Evolutionary conservation across 2,113 vertebrate species (phyloP).

Genomic region (Neogobius melanostomus): DNA sequence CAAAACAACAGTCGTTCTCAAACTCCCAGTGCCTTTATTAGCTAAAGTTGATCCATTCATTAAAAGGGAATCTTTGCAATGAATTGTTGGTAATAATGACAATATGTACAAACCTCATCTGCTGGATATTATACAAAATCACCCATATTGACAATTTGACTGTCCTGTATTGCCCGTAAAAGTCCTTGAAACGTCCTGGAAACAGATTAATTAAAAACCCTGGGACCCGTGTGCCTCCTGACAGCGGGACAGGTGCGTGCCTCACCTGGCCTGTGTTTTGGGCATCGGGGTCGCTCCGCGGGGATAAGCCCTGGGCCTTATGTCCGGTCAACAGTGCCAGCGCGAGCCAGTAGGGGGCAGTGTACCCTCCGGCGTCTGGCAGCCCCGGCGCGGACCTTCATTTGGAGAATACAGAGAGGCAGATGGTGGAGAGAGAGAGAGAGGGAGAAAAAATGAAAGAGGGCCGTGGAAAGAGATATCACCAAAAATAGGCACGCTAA

Average conservation of each 20-base stretch:
- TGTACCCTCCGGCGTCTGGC: conserved; percentile 59
- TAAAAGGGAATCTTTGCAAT: too few species aligned
- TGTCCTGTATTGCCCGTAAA: not conserved
- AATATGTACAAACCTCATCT: too few species aligned
- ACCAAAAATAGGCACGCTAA: not conserved
- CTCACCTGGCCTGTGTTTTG: conserved; percentile 46
- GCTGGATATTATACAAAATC: not conserved
- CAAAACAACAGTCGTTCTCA: too few species aligned
- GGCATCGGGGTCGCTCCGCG: conserved; percentile 49
- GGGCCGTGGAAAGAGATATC: not conserved
- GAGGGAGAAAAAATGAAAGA: not conserved
- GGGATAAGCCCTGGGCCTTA: conserved; percentile 73
- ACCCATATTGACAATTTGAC: not conserved
- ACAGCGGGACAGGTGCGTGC: conserved; percentile 51
- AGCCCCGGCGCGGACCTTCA: conserved; percentile 38
- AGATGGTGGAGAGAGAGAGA: conserved; percentile 44
- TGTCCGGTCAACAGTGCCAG: conserved; percentile 69
- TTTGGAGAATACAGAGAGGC: conserved; percentile 22
- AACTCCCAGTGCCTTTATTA: too few species aligned
- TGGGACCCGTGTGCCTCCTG: not conserved
- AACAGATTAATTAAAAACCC: conserved; percentile 9
- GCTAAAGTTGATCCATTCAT: too few species aligned
- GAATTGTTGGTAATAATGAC: too few species aligned
- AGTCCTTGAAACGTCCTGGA: conserved; percentile 12
- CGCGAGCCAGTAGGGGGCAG: conserved; percentile 19